phyloP scores from a whole-genome alignment of 1,140 invertebrate species.

The Leptinotarsa lineolata region DNA sequence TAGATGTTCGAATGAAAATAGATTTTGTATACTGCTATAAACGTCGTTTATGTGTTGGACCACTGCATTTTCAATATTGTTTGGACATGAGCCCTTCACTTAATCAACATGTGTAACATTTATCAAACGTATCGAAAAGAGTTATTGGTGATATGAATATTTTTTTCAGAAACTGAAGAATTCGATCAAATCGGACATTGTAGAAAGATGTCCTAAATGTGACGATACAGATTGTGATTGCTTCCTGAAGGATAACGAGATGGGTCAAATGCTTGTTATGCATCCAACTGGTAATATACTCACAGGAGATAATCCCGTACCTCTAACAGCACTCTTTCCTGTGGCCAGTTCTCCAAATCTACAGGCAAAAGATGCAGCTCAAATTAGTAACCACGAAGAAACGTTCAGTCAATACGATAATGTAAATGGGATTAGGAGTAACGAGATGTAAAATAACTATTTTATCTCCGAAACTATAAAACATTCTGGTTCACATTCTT shows the following conservation, averaged over 20 bases:
- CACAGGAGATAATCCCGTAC: slow-evolving; percentile 25
- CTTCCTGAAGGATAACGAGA: slow-evolving; percentile 36
- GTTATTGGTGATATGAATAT: background rate
- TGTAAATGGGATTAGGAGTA: slow-evolving; percentile 26
- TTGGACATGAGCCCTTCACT: no score
- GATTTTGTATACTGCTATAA: no score
- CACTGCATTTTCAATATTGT: no score
- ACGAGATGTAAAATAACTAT: background rate
- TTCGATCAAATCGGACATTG: slow-evolving; percentile 50
- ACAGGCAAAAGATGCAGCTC: background rate
- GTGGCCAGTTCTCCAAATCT: slow-evolving; percentile 1
- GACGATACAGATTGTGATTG: slow-evolving; percentile 49
- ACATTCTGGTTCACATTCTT: no score
- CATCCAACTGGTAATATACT: slow-evolving; percentile 37
- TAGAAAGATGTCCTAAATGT: slow-evolving; percentile 47
- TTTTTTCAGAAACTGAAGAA: slow-evolving; percentile 49
- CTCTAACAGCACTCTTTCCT: slow-evolving; percentile 12
- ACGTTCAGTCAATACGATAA: slow-evolving; percentile 38
- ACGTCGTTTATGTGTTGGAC: no score
- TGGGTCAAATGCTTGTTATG: slow-evolving; percentile 45
- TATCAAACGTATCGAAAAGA: no score
- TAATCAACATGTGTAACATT: no score
- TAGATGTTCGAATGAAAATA: no score
- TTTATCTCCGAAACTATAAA: background rate
- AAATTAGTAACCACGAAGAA: slow-evolving; percentile 25